A percentile compares a stretch with the other conserved stretches of the same genome.
These are phyloP conservation scores for Drosophila santomea DNA, from an alignment of 1,140 invertebrate species.

Conservation along the genomic window DNA sequence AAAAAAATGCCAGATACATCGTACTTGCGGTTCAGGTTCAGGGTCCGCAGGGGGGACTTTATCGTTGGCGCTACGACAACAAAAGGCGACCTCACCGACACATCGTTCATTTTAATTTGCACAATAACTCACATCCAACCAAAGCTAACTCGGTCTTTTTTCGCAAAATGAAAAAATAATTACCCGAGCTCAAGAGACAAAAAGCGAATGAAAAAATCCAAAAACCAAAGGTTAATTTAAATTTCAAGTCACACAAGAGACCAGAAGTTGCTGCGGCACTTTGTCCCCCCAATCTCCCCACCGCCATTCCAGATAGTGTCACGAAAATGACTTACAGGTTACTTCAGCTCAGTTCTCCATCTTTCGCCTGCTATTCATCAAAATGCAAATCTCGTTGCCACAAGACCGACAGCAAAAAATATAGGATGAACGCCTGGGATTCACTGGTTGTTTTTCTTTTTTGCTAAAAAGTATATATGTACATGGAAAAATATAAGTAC, in stretches of 20 bases:
- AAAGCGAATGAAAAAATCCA: constrained; percentile 19
- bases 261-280: constrained; percentile 29
- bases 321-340: constrained; percentile 80
- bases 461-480: neutral
- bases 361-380: constrained; percentile 76
- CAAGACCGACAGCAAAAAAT: constrained; percentile 26
- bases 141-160: constrained; percentile 40
- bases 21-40: constrained; percentile 38
- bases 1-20: constrained; percentile 32
- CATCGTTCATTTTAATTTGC: constrained; percentile 84
- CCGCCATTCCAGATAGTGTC: constrained; percentile 53
- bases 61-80: constrained; percentile 66
- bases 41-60: constrained; percentile 17
- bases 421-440: constrained; percentile 10
- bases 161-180: constrained; percentile 53
- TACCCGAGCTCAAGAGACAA: constrained; percentile 24
- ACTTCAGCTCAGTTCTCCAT: constrained; percentile 26
- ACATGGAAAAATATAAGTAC: constrained; percentile 4
- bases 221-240: constrained; percentile 70
- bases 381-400: constrained; percentile 79
- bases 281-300: constrained; percentile 15
- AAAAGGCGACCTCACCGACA: constrained; percentile 77
- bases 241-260: constrained; percentile 80
- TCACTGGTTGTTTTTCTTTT: neutral
- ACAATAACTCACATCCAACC: constrained; percentile 60